Percentiles rank a stretch among this genome's conserved stretches.
phyloP scores from a whole-genome alignment of 2,888 invertebrate species.

The Ectemnius lituratus region DNA sequence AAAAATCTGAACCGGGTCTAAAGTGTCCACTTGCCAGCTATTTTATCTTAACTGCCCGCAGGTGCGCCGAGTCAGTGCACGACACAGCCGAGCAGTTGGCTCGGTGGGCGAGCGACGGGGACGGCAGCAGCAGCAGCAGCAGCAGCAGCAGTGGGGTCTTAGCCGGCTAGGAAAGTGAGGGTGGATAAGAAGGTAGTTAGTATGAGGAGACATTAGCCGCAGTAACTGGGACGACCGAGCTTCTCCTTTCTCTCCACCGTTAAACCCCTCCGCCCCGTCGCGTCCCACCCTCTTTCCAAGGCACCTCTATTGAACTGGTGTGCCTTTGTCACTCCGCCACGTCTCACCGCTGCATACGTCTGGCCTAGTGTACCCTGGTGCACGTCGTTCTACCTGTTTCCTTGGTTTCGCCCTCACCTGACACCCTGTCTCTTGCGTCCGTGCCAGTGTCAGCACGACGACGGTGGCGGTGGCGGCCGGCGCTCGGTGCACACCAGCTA shows the following conservation, averaged over 20 bases:
- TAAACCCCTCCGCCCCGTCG: constrained; percentile 30
- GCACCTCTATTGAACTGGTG: constrained; percentile 1
- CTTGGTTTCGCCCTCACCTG: too few species aligned
- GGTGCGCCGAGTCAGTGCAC: constrained; percentile 49
- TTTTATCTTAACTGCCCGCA: constrained; percentile 67
- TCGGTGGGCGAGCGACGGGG: constrained; percentile 23
- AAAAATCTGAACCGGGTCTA: constrained; percentile 56
- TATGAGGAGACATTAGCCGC: constrained; percentile 70
- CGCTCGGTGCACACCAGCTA: constrained; percentile 12
- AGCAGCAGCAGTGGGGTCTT: constrained; percentile 33
- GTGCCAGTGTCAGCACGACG: too few species aligned
- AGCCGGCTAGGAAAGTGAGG: constrained; percentile 37
- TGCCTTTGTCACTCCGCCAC: not conserved
- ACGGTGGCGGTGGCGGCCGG: too few species aligned
- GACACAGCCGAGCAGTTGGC: constrained; percentile 27
- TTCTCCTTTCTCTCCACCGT: constrained; percentile 46
- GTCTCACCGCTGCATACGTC: too few species aligned
- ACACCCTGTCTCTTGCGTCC: too few species aligned
- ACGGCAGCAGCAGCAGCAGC: constrained; percentile 5
- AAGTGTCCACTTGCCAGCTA: constrained; percentile 63
- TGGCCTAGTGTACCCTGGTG: too few species aligned
- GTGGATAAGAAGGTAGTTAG: constrained; percentile 71
- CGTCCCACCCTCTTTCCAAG: not conserved
- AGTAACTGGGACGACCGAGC: constrained; percentile 66
- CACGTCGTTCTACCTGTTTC: too few species aligned